Evolutionary conservation across 2,797 vertebrate species (phyloP).

Genomic region (Nannoperca australis): DNA sequence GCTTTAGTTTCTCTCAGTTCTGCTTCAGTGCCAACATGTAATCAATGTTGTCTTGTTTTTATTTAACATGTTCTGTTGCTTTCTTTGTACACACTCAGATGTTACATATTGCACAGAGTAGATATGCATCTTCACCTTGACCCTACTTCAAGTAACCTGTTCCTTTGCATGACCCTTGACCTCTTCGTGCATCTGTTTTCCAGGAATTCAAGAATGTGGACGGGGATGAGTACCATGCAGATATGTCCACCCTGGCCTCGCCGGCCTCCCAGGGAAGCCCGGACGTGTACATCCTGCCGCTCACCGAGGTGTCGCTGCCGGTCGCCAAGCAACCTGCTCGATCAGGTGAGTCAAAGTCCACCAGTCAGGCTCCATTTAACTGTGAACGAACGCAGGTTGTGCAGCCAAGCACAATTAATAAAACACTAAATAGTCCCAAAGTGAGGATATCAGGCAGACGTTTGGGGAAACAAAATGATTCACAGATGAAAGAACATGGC

Average conservation of each 20-base stretch:
- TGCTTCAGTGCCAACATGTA: background rate
- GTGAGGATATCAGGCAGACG: background rate
- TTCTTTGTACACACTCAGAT: no score
- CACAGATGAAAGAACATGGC: background rate
- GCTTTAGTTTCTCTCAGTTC: slow-evolving; percentile 35
- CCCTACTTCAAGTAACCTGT: background rate
- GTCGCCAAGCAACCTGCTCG: slow-evolving; percentile 91
- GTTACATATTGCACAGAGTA: no score
- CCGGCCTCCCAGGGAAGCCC: slow-evolving; percentile 89
- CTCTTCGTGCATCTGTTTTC: slow-evolving; percentile 6
- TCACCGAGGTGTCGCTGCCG: slow-evolving; percentile 93
- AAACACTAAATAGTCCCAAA: background rate
- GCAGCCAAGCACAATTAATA: background rate
- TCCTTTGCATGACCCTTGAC: slow-evolving; percentile 2
- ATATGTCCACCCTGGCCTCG: slow-evolving; percentile 89
- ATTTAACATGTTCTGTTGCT: no score
- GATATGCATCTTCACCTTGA: no score
- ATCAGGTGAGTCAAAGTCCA: slow-evolving; percentile 86
- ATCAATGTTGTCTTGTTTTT: no score
- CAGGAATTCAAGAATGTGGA: slow-evolving; percentile 96
- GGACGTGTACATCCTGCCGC: slow-evolving; percentile 95
- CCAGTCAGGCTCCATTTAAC: background rate
- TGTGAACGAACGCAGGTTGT: background rate
- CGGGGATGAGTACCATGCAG: slow-evolving; percentile 90
- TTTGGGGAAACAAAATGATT: background rate